Conservation (phyloP, 1,140 invertebrate species). For the Drosophila bifasciata region DNA sequence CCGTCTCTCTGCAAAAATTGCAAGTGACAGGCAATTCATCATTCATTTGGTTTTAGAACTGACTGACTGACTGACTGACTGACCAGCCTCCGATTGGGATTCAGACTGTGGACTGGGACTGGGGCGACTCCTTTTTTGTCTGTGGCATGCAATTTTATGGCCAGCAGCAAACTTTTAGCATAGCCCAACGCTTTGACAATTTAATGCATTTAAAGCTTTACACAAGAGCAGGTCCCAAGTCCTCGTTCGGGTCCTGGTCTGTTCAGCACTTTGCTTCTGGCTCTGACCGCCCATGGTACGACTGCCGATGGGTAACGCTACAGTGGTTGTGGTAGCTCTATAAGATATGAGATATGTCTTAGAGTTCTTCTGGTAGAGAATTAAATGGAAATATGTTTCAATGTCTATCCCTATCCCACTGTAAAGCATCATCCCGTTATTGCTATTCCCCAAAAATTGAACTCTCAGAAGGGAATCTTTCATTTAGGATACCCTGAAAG, state of each 20-base stretch:
- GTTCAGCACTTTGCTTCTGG: conserved; percentile 14
- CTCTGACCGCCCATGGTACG: conserved; percentile 38
- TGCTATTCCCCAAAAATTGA: neutral
- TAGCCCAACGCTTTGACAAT: conserved; percentile 67
- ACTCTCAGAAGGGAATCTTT: conserved; percentile 9
- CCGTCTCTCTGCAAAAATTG: conserved; percentile 78
- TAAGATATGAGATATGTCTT: neutral
- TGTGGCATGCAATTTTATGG: conserved; percentile 75
- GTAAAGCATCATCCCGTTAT: neutral
- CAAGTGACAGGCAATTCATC: conserved; percentile 82
- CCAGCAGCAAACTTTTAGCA: conserved; percentile 67
- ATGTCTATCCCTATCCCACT: conserved; percentile 4
- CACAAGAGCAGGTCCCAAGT: conserved; percentile 28
- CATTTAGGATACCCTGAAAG: neutral
- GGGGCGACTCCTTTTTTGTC: conserved; percentile 71
- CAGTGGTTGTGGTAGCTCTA: conserved; percentile 28
- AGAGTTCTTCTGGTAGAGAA: too few species aligned
- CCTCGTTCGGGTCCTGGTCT: conserved; percentile 1
- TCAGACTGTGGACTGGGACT: conserved; percentile 1
- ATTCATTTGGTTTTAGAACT: conserved; percentile 74
- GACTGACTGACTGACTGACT: conserved; percentile 50
- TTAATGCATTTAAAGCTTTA: conserved; percentile 79
- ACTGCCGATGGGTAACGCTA: conserved; percentile 2
- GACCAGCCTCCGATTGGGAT: conserved; percentile 45
- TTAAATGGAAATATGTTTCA: too few species aligned